Evolutionary conservation across 2,797 vertebrate genomes (phyloP), one percentile per base, ranked within the genome.

Genomic region (Myripristis murdjan): DNA sequence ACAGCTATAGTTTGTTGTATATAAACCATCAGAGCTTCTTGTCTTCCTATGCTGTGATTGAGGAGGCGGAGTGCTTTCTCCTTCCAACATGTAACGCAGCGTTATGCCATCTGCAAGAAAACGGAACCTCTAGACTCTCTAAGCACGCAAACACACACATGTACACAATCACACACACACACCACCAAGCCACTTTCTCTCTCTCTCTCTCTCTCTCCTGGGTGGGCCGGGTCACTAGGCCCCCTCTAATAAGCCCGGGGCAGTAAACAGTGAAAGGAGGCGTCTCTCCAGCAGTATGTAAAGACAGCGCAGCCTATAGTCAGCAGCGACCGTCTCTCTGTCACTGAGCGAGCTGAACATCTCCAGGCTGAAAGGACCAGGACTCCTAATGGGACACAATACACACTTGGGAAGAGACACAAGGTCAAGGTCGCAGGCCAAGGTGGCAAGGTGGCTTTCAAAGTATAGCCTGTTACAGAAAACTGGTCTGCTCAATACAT

Each of bases 191-290:
- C 33, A 22, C 56, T 24, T 24, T 39, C 24, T 60, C 57, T 46
- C 23, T 46, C 26, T 58, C 22, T 2, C 24, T 53, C 16, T 64
- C 66, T 73, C 73, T 58, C 64, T 84, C 79, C 51, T 87, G 83
- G 87, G 85, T 86, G 86, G 84, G 66, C 84, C 48, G 3, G 24
- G 22, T 26, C 43, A 62, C 28, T 9, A 35, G 46, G 24, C 51
- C 53, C 52, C 16, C 54, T 68, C 70, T 63, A 70, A 70, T 69
- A 62, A 74, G 75, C 62, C 62, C n/a, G 2, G 44, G 41, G 65
- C 61, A 70, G 77, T 83, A 85, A 84, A 85, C 59, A 12, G 31
- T 82, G 64, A 89, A 66, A 69, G 70, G 74, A 73, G 16, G 60
- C 57, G 23, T 77, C 66, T 33, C 66, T 61, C 26, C 53, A 58